Conservation (phyloP, 2,113 vertebrate genomes). For the Ceyx melanurus region DNA sequence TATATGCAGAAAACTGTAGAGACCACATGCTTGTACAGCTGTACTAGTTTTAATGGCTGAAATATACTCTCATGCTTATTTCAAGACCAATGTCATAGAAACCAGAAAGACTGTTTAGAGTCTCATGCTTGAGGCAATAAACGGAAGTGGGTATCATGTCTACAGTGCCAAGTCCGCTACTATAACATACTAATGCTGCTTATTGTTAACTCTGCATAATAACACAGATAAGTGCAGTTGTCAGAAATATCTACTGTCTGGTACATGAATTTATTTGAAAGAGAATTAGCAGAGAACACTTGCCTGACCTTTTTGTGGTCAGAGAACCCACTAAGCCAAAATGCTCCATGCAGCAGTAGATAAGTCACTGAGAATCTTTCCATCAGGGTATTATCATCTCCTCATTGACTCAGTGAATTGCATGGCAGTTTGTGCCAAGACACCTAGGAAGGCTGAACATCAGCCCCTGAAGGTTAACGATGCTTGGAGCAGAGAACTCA, state of each 20-base stretch:
- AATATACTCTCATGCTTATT: background rate
- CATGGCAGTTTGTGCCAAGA: background rate
- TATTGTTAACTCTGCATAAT: background rate
- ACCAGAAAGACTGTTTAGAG: background rate
- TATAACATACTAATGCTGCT: background rate
- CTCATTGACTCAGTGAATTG: background rate
- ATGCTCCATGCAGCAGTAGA: background rate
- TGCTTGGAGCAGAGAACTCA: background rate
- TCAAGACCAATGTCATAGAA: background rate
- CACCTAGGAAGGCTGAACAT: background rate
- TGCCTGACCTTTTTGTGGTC: background rate
- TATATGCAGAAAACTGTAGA: background rate
- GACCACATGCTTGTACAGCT: background rate
- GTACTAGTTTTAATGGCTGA: background rate
- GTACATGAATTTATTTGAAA: background rate
- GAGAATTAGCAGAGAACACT: background rate
- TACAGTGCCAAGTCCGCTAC: background rate
- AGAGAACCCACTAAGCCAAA: background rate
- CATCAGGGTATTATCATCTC: background rate
- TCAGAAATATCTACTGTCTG: background rate
- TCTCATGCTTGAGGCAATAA: background rate
- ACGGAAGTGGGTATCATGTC: background rate
- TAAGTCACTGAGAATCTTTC: background rate
- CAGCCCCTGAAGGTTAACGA: background rate
- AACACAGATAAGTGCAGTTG: background rate